phyloP scores from a whole-genome alignment of 2,113 vertebrate species.

The Burhinus oedicnemus region DNA sequence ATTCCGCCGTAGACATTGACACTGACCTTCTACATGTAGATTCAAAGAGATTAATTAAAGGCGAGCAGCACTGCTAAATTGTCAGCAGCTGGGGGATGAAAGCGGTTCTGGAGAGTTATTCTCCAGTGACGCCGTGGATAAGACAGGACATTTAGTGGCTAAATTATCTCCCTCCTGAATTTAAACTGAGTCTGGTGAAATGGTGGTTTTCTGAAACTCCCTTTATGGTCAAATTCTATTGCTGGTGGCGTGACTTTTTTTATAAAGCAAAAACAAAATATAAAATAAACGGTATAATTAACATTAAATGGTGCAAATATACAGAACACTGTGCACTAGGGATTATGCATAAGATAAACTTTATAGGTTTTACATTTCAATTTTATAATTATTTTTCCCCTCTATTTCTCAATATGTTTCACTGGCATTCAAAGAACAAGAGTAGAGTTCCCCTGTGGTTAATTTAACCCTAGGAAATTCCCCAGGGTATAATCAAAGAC shows the following conservation, averaged over 20 bases:
- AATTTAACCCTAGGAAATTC: conserved; percentile 63
- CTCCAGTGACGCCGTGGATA: not conserved
- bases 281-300: conserved; percentile 18
- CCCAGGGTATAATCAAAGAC: conserved; percentile 53
- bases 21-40: conserved; percentile 38
- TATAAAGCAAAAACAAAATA: conserved; percentile 26
- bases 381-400: conserved; percentile 39
- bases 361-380: conserved; percentile 42
- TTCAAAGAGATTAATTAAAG: conserved; percentile 62
- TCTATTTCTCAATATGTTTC: conserved; percentile 47
- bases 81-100: conserved; percentile 58
- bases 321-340: conserved; percentile 14
- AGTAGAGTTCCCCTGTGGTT: conserved; percentile 41
- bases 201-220: not conserved
- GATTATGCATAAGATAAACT: conserved; percentile 37
- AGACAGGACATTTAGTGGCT: conserved; percentile 36
- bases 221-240: conserved; percentile 5
- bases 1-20: not conserved
- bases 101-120: conserved; percentile 21
- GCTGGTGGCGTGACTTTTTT: not conserved
- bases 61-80: conserved; percentile 33
- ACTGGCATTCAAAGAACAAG: conserved; percentile 34
- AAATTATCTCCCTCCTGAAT: conserved; percentile 51
- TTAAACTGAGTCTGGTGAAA: conserved; percentile 1
- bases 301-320: conserved; percentile 13